These are phyloP conservation scores for Rhinichthys osculus DNA, from an alignment of 2,797 vertebrate genomes.

Conservation along the genomic window DNA sequence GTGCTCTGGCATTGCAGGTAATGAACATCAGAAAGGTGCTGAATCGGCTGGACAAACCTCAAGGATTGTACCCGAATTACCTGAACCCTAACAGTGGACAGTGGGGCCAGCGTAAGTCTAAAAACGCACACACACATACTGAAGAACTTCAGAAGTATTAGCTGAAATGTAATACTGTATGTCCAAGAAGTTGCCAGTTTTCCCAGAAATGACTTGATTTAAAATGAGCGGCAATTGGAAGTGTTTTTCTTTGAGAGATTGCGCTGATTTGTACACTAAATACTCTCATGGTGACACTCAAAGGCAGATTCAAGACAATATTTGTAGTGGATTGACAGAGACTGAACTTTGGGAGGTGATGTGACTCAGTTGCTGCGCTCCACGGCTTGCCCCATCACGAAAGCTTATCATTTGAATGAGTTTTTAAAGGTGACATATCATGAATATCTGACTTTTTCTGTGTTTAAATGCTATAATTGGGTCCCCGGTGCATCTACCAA, in stretches of 20 bases:
- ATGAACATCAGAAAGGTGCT: conserved; percentile 97
- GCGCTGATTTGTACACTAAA: conserved; percentile 11
- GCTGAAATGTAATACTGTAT: neutral
- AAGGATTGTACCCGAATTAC: conserved; percentile 98
- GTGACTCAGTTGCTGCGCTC: too few relatives aligned
- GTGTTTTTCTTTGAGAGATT: neutral
- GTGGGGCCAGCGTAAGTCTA: conserved; percentile 97
- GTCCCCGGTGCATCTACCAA: too few relatives aligned
- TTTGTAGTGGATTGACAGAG: neutral
- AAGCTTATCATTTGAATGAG: too few relatives aligned
- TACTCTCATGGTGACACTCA: neutral
- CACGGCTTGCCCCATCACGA: too few relatives aligned
- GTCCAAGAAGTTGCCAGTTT: neutral
- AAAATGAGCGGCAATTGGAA: conserved; percentile 10
- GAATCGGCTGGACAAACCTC: conserved; percentile 93
- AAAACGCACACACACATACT: neutral
- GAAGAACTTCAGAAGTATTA: neutral
- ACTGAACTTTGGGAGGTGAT: neutral
- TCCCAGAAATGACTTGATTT: neutral
- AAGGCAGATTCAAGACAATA: neutral
- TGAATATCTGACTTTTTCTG: too few relatives aligned
- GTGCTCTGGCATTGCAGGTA: conserved; percentile 77
- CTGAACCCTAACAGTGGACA: conserved; percentile 98
- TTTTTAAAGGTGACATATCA: too few relatives aligned
- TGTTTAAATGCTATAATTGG: too few relatives aligned